phyloP scores from a whole-genome alignment of 1,140 invertebrate species.

The Brachionus manjavacas region DNA sequence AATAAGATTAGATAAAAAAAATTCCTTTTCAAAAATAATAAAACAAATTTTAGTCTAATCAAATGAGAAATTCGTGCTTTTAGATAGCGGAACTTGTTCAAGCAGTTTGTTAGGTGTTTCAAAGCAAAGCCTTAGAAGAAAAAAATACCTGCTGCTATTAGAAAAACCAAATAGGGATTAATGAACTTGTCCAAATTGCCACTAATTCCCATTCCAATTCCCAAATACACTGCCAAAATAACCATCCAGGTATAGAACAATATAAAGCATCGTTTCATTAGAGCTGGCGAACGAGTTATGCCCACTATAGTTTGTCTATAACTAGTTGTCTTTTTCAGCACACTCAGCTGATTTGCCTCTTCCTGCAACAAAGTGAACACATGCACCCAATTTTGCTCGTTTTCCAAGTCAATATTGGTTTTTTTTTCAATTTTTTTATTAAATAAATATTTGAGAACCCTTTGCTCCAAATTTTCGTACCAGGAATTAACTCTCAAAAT shows the following conservation, averaged over 20 bases:
- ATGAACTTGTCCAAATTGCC: slow-evolving; percentile 32
- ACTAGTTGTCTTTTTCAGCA: neutral
- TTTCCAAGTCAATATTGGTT: neutral
- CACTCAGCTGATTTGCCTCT: neutral
- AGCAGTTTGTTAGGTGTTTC: neutral
- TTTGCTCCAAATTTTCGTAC: neutral
- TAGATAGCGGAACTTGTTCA: neutral
- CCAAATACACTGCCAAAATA: slow-evolving; percentile 18
- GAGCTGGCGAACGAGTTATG: neutral
- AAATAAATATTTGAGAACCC: neutral
- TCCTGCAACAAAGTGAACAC: neutral
- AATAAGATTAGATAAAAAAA: too few species aligned
- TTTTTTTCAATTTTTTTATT: slow-evolving; percentile 18
- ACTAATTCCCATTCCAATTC: slow-evolving; percentile 18
- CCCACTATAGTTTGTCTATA: slow-evolving; percentile 26
- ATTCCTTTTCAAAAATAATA: too few species aligned
- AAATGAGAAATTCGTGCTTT: neutral
- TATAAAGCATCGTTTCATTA: slow-evolving; percentile 20
- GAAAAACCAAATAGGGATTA: slow-evolving; percentile 16
- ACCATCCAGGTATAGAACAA: slow-evolving; percentile 26
- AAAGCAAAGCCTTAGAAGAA: neutral
- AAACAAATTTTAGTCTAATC: too few species aligned
- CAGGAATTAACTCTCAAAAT: neutral
- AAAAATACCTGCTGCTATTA: neutral
- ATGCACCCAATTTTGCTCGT: slow-evolving; percentile 5